A percentile compares a stretch with the other conserved stretches of the same genome.
Evolutionary conservation across 2,797 vertebrate species (phyloP).

Genomic region (Squalus acanthias): DNA sequence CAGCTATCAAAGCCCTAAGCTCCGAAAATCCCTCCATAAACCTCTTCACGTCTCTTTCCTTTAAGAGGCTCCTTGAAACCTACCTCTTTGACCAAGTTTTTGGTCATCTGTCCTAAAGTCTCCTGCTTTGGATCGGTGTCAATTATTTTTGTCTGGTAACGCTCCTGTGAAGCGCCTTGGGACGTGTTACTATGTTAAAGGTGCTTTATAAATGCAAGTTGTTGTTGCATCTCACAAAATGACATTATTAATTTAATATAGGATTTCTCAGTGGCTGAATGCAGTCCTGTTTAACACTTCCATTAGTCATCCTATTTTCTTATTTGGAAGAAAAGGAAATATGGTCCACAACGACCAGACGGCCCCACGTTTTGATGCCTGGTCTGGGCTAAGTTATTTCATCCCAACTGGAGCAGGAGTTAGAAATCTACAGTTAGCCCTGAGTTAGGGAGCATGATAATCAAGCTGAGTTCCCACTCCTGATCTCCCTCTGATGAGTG

Average conservation of each 20-base stretch:
- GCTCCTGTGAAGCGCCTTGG: background rate
- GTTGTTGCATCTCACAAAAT: constrained; percentile 5
- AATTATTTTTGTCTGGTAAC: background rate
- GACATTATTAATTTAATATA: background rate
- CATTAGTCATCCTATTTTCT: background rate
- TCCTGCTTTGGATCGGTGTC: background rate
- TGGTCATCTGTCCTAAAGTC: background rate
- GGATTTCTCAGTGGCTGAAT: background rate
- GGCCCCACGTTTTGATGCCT: background rate
- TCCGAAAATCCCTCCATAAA: background rate
- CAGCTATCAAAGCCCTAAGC: background rate
- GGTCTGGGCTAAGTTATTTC: background rate
- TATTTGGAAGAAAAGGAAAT: background rate
- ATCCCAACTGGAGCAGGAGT: background rate
- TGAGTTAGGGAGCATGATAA: background rate
- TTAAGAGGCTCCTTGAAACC: background rate
- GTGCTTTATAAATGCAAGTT: background rate
- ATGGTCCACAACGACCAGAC: background rate
- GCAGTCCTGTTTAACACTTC: background rate
- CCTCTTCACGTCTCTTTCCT: background rate
- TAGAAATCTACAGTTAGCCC: background rate
- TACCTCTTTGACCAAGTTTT: background rate
- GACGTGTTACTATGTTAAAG: background rate
- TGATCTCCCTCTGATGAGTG: background rate
- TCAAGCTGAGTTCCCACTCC: background rate